Evolutionary conservation across 2,888 invertebrate species (phyloP), one percentile per base, ranked within the genome.

Genomic region (Synanthedon formicaeformis): DNA sequence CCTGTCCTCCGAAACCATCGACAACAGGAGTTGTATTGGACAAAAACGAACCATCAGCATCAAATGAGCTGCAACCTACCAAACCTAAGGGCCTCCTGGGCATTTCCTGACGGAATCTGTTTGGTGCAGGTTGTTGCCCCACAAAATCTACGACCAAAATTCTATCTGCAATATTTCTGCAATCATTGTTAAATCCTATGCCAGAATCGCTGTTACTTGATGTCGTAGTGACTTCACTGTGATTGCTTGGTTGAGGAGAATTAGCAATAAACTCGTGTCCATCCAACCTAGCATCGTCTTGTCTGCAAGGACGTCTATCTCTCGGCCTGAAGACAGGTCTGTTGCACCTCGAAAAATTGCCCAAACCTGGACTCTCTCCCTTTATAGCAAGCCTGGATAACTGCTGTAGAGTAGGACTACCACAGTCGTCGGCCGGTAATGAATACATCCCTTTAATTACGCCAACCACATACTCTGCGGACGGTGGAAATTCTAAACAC

Each of bases 191-290:
- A 66, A 97, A 97, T 0, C 97, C 97, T 56, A 98, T 96, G 0
- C 98, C 97, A 1, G 97, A 97, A 74, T 98, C 98, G 54, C 96
- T 96, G 75, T 97, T 97, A 63, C 96, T 96, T 0, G 96, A 96
- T 16, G 95, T 94, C 0, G 92, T 92, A 0, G 93, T 93, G 8
- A 93, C 90, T 61, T 93, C 94, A 66, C 94, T 94, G 57, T 93
- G 92, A 66, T 92, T 92, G 71, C 95, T 95, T 0, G 95, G 95
- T 62, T 95, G 95, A 0, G 96, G 95, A 0, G 96, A 96, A 65
- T 93, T 92, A 0, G 93, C 92, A 1, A 91, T 79, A 50, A 90
- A 82, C 53, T 89, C 89, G 40, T 88, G 86, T 14, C 81, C 82
- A 54, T 89, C 85, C 41, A 75, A 55, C 40, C 81, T 68, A 1